A percentile compares a stretch with the other conserved stretches of the same genome.
Conservation (phyloP, 2,888 invertebrate species). For the Anagyrus pseudococci region DNA sequence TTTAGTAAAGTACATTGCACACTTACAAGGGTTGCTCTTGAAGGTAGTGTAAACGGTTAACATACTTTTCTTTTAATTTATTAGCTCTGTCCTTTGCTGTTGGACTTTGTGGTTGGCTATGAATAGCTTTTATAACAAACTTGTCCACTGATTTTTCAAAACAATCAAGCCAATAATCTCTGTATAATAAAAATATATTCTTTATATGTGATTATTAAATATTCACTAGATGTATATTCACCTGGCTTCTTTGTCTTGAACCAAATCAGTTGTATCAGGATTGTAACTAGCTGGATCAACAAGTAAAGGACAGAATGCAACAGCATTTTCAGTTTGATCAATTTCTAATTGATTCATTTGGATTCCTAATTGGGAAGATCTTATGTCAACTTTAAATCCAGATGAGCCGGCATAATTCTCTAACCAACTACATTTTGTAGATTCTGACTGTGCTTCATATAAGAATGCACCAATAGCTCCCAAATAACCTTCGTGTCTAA, state of each 20-base stretch:
- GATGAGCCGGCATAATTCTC: conserved; percentile 75
- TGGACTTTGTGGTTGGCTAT: conserved; percentile 77
- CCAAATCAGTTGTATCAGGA: conserved; percentile 92
- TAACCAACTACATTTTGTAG: conserved; percentile 70
- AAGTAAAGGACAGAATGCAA: conserved; percentile 77
- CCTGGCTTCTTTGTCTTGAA: conserved; percentile 83
- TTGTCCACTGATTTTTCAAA: conserved; percentile 86
- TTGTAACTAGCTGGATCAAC: conserved; percentile 80
- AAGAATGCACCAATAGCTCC: conserved; percentile 76
- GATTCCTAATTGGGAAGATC: conserved; percentile 58
- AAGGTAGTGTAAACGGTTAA: conserved; percentile 78
- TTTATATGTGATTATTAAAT: neutral
- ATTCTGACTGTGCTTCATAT: conserved; percentile 68
- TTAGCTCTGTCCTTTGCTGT: conserved; percentile 81
- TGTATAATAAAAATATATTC: conserved; percentile 41
- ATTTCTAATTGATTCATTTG: conserved; percentile 60
- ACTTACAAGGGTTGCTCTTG: conserved; percentile 81
- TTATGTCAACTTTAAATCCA: conserved; percentile 64
- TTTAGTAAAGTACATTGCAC: conserved; percentile 11
- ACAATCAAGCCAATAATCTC: conserved; percentile 89
- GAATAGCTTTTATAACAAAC: conserved; percentile 82
- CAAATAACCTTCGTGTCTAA: conserved; percentile 75
- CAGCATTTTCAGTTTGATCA: conserved; percentile 62
- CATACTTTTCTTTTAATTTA: conserved; percentile 83
- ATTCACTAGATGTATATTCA: conserved; percentile 45